Conservation (phyloP, 2,113 vertebrate species). For the Erythrolamprus reginae region DNA sequence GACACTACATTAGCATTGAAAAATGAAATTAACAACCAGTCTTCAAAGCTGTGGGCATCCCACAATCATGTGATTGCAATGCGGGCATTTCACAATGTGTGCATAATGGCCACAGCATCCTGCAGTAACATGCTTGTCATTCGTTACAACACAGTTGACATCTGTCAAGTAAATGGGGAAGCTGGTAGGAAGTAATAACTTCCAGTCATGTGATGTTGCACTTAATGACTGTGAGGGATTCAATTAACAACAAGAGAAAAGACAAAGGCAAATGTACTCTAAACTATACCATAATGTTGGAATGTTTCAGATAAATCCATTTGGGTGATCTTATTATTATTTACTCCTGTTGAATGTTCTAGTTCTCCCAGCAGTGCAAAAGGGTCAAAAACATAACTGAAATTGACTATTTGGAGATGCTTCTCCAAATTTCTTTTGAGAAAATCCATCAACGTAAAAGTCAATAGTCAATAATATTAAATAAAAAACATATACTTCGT, state of each 20-base stretch:
- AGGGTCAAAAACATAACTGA: not conserved
- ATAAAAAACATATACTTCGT: not conserved
- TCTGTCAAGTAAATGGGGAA: too few relatives aligned
- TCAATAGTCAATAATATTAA: not conserved
- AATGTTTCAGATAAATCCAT: not conserved
- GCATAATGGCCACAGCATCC: too few relatives aligned
- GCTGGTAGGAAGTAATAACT: too few relatives aligned
- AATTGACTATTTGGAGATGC: not conserved
- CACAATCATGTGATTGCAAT: too few relatives aligned
- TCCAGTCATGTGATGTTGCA: too few relatives aligned
- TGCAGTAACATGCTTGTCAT: too few relatives aligned
- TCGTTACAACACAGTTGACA: too few relatives aligned
- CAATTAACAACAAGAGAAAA: not conserved
- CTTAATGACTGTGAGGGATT: too few relatives aligned
- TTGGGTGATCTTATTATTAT: not conserved
- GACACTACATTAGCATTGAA: too few relatives aligned
- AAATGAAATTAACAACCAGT: too few relatives aligned
- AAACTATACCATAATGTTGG: not conserved
- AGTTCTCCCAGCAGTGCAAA: not conserved
- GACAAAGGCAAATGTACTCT: not conserved
- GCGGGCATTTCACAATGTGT: too few relatives aligned
- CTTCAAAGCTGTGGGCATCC: too few relatives aligned
- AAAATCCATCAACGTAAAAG: not conserved
- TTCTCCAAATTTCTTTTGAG: not conserved
- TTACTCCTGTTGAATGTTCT: rapidly evolving